Evolutionary conservation across 2,888 invertebrate species (phyloP).

Genomic region (Lepas anatifera): DNA sequence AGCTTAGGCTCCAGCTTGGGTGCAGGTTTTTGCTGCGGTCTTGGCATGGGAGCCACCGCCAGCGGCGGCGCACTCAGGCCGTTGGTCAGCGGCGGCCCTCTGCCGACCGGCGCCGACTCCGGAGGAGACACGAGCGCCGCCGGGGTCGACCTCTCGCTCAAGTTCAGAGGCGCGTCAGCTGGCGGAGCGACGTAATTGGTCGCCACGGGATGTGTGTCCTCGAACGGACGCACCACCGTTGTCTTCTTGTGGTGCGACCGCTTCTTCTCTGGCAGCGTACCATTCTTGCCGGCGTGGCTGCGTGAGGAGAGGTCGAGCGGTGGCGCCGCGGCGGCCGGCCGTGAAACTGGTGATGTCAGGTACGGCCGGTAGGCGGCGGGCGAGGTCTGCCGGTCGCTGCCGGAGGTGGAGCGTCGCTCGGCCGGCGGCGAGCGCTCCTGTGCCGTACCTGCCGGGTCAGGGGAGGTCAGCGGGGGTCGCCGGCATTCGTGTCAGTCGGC

Average conservation of each 20-base stretch:
- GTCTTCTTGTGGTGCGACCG: constrained; percentile 11
- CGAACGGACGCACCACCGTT: constrained; percentile 6
- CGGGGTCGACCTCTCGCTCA: too few relatives aligned
- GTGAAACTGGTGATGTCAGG: not conserved
- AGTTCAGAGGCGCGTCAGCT: not conserved
- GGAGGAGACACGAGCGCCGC: too few relatives aligned
- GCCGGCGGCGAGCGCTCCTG: not conserved
- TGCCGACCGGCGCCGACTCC: not conserved
- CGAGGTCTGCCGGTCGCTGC: not conserved
- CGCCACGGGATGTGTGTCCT: not conserved
- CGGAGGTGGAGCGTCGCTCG: constrained; percentile 1
- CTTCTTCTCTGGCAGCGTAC: not conserved
- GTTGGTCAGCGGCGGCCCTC: not conserved
- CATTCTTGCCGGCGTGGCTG: not conserved
- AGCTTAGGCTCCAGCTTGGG: too few relatives aligned
- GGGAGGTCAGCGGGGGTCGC: too few relatives aligned
- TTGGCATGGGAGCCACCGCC: too few relatives aligned
- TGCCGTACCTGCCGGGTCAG: not conserved
- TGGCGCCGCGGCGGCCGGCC: not conserved
- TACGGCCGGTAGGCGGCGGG: constrained; percentile 5
- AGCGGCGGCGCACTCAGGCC: too few relatives aligned
- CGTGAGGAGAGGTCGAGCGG: not conserved
- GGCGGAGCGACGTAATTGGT: not conserved
- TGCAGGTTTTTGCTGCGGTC: too few relatives aligned
- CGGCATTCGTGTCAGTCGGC: too few relatives aligned